Conservation (phyloP, 2,113 vertebrate genomes). For the Menura novaehollandiae region DNA sequence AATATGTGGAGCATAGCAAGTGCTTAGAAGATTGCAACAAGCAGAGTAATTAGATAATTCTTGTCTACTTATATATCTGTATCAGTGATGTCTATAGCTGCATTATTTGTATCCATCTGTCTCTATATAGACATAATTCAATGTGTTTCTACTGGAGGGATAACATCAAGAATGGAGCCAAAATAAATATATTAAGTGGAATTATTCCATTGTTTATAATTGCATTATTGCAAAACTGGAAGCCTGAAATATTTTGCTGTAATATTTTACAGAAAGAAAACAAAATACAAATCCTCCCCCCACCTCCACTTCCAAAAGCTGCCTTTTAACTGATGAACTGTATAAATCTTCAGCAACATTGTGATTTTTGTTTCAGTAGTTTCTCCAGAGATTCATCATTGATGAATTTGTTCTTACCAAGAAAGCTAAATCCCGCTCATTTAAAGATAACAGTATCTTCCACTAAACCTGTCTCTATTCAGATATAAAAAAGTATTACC, state of each 20-base stretch:
- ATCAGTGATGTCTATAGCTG: slow-evolving; percentile 24
- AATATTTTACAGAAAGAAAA: slow-evolving; percentile 47
- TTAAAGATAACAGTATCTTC: slow-evolving; percentile 77
- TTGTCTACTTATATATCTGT: slow-evolving; percentile 58
- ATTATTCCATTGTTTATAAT: slow-evolving; percentile 9
- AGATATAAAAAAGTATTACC: slow-evolving; percentile 77
- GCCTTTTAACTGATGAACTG: slow-evolving; percentile 69
- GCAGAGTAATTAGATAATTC: slow-evolving; percentile 43
- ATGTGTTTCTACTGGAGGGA: slow-evolving; percentile 55
- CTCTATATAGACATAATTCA: slow-evolving; percentile 54
- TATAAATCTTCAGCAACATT: slow-evolving; percentile 68
- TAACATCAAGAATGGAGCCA: background rate
- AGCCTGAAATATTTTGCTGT: slow-evolving; percentile 18
- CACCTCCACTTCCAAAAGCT: slow-evolving; percentile 56
- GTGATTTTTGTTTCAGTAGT: slow-evolving; percentile 72
- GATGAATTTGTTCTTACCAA: slow-evolving; percentile 78
- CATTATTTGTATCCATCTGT: slow-evolving; percentile 42
- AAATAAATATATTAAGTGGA: slow-evolving; percentile 32
- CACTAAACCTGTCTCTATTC: slow-evolving; percentile 72
- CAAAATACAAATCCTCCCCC: background rate
- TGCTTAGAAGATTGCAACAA: slow-evolving; percentile 13
- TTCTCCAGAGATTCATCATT: slow-evolving; percentile 76
- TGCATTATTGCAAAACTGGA: slow-evolving; percentile 5
- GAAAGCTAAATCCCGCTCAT: slow-evolving; percentile 77
- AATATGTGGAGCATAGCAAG: background rate